Percentiles rank a stretch among this genome's conserved stretches.
Evolutionary conservation across 2,113 vertebrate species (phyloP).

Genomic region (Eira barbara): DNA sequence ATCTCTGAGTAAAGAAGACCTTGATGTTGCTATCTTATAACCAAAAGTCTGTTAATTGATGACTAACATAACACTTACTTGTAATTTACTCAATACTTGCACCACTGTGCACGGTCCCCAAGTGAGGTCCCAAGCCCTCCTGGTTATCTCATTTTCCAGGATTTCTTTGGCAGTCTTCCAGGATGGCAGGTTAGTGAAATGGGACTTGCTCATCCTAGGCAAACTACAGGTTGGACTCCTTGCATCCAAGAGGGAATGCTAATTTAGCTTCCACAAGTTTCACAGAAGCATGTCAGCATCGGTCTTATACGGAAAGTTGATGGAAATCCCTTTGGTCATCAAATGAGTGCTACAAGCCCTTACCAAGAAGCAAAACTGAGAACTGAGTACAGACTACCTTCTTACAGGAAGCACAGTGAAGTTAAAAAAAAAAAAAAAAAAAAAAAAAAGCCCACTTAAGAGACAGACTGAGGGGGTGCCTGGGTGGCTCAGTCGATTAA

Average conservation of each 20-base stretch:
- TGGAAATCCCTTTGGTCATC: neutral
- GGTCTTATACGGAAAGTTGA: neutral
- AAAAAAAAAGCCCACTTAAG: neutral
- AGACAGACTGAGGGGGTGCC: neutral
- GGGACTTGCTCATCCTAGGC: slow-evolving; percentile 16
- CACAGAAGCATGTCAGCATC: neutral
- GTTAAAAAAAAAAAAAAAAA: neutral
- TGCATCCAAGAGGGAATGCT: neutral
- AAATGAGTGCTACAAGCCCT: neutral
- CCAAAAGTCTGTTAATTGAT: neutral
- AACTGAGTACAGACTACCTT: neutral
- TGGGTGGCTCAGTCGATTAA: no score
- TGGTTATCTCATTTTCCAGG: neutral
- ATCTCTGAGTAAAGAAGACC: neutral
- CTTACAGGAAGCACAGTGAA: neutral
- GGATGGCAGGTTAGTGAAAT: neutral
- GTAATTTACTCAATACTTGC: neutral
- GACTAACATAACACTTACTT: neutral
- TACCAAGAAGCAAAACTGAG: neutral
- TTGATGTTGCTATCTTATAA: neutral
- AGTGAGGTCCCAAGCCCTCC: neutral
- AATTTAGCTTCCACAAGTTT: neutral
- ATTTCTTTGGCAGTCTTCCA: neutral
- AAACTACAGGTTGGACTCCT: slow-evolving; percentile 8
- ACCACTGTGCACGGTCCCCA: neutral